Evolutionary conservation across 2,888 invertebrate species (phyloP).

Genomic region (Neria commutata): DNA sequence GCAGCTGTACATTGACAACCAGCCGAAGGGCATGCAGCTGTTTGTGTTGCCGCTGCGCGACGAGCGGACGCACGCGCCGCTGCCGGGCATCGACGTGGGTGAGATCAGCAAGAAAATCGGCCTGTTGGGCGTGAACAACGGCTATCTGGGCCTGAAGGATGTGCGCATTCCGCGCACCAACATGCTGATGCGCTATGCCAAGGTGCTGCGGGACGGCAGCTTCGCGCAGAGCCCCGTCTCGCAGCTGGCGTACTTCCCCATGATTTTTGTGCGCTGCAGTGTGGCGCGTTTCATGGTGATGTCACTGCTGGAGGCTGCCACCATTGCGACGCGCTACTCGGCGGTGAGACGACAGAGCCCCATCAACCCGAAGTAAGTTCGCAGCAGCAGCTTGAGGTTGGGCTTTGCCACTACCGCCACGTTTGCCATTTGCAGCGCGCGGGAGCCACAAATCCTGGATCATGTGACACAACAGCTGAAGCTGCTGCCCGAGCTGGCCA

Average conservation of each 20-base stretch:
- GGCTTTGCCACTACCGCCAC: background rate
- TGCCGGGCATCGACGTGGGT: constrained; percentile 85
- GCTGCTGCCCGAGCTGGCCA: constrained; percentile 79
- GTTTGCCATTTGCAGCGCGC: constrained; percentile 65
- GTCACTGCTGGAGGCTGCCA: constrained; percentile 79
- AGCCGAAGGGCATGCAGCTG: constrained; percentile 85
- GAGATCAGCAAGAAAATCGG: constrained; percentile 93
- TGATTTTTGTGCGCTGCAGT: constrained; percentile 88
- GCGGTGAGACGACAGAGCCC: constrained; percentile 86
- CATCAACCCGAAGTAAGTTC: constrained; percentile 71
- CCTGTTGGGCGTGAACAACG: constrained; percentile 88
- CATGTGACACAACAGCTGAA: constrained; percentile 93
- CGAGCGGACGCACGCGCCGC: constrained; percentile 82
- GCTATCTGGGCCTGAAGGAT: constrained; percentile 83
- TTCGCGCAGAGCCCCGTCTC: constrained; percentile 79
- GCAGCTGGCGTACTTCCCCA: constrained; percentile 80
- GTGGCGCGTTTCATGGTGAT: constrained; percentile 75
- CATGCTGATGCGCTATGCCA: constrained; percentile 90
- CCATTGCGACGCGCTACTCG: constrained; percentile 87
- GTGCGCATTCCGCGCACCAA: constrained; percentile 85
- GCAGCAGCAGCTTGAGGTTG: too few species aligned
- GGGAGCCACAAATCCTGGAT: constrained; percentile 87
- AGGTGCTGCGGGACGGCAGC: constrained; percentile 88
- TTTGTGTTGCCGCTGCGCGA: constrained; percentile 90
- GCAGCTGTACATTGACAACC: constrained; percentile 79